Conservation (phyloP, 2,797 vertebrate species). For the Oryzias sinensis region DNA sequence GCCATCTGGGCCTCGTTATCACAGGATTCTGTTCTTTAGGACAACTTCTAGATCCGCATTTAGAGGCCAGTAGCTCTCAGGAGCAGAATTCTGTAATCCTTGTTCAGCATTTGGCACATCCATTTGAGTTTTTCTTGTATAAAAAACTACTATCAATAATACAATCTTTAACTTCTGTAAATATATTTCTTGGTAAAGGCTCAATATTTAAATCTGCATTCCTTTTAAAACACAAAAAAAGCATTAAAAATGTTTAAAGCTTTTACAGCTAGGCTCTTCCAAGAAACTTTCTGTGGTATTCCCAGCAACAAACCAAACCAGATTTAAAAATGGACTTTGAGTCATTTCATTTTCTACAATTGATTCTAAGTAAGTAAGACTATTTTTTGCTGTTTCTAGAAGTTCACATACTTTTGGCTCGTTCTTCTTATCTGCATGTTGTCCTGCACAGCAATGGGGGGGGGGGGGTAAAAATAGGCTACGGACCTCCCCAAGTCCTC, state of each 20-base stretch:
- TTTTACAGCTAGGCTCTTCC: neutral
- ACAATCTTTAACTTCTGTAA: neutral
- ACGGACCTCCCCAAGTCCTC: conserved; percentile 5
- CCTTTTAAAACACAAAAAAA: neutral
- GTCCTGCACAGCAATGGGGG: conserved; percentile 15
- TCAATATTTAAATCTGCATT: neutral
- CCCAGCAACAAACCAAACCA: neutral
- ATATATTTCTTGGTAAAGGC: neutral
- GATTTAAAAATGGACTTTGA: neutral
- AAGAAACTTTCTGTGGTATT: neutral
- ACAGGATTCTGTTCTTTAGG: no score
- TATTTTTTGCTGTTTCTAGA: neutral
- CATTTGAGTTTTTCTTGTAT: no score
- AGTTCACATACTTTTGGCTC: neutral
- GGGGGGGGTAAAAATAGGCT: neutral
- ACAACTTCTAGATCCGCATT: no score
- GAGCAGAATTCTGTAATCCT: no score
- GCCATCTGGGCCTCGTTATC: no score
- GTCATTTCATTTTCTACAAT: neutral
- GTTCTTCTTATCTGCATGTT: neutral
- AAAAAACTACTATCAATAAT: neutral
- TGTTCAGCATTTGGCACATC: no score
- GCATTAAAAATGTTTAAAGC: conserved; percentile 1
- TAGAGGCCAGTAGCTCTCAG: no score
- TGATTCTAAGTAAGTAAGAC: neutral